Evolutionary conservation across 2,888 invertebrate genomes (phyloP), one percentile per base, ranked within the genome.

Genomic region (Mylabris sibirica): DNA sequence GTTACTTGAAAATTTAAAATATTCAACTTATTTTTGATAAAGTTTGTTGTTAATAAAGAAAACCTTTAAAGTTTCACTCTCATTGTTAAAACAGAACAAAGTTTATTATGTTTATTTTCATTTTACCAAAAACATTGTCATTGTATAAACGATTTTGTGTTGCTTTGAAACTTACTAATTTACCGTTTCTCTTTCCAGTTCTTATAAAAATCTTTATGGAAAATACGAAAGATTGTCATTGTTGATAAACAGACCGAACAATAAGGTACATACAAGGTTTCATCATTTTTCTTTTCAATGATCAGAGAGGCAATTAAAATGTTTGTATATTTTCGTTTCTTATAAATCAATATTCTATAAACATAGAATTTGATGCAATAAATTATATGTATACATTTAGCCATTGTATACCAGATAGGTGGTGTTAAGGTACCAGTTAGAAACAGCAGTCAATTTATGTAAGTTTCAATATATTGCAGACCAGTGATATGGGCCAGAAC

Each of bases 401-500:
- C 64, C 62, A 70, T 53, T 59, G 57, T 59, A 70, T 65, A 70
- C 67, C 65, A 67, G 70, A 65, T 70, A 62, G 41, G 30, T n/a
- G n/a, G n/a, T n/a, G n/a, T 62, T 53, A 44, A 61, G 59, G 59
- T 26, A 44, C 44, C 41, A 65, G 62, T 64, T 59, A 60, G 26
- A 17, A n/a, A 38, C n/a, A 9, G 26, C 26, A 44, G 49, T 53
- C 9, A 41, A 41, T 64, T 64, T 63, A 64, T 59, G 64, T 34
- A 63, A 71, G 69, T 69, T 72, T 69, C 69, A 72, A 72, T 74
- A 71, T 70, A 68, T 70, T 65, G 62, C 35, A 41, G 63, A 75
- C 68, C 75, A 76, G 75, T 74, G 74, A 75, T 74, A 66, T 73
- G 72, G 66, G 62, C 72, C 71, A 76, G n/a, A 44, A 75, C 69